phyloP scores from a whole-genome alignment of 2,888 invertebrate species.

The Drosophila silvestris region DNA sequence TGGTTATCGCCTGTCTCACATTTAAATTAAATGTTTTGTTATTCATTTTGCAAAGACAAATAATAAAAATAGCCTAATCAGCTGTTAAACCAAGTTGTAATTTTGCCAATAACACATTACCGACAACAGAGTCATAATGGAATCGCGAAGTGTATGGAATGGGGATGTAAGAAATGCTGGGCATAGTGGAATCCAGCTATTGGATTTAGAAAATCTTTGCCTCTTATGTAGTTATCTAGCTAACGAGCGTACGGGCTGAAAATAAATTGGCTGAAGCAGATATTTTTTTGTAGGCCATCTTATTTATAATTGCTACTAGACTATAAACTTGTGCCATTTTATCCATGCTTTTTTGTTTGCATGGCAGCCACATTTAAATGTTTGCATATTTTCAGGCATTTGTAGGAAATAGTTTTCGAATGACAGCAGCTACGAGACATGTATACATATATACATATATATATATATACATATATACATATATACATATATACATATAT shows the following conservation, averaged over 20 bases:
- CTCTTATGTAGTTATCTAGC: neutral
- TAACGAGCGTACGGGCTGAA: neutral
- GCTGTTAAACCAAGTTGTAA: neutral
- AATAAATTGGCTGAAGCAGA: neutral
- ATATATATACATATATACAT: too few species aligned
- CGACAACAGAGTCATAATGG: neutral
- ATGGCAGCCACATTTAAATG: constrained; percentile 1
- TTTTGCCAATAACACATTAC: neutral
- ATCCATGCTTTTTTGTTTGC: neutral
- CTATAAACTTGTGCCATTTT: neutral
- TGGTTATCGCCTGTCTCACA: neutral
- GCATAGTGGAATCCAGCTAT: neutral
- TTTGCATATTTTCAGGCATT: neutral
- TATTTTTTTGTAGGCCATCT: neutral
- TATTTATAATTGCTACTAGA: neutral
- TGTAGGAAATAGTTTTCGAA: neutral
- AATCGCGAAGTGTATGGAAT: neutral
- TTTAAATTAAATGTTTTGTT: neutral
- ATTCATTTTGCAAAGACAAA: neutral
- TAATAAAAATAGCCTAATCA: neutral
- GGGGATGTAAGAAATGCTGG: neutral
- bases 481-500: too few species aligned
- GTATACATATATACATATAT: too few species aligned
- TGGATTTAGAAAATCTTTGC: neutral
- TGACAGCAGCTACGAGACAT: neutral